Evolutionary conservation across 64 coral and sea anemone genomes (phyloP), one percentile per base, ranked within the genome.

Genomic region (Montipora foliosa): DNA sequence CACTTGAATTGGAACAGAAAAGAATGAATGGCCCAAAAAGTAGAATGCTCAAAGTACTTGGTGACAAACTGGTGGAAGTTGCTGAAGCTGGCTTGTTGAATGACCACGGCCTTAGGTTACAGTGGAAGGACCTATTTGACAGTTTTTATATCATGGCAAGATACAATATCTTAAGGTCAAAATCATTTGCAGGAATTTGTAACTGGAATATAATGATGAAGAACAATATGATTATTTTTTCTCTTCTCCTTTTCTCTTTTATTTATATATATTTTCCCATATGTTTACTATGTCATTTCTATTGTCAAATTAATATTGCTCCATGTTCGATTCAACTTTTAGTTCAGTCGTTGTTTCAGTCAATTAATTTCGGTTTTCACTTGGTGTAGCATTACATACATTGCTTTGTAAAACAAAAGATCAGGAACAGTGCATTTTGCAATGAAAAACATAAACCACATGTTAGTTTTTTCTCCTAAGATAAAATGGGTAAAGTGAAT

Each of bases 61-160:
- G 87, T 13, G 72, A 89, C 12, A 77, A 75, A 7, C 87, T 89
- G 19, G 70, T 89, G 20, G 60, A 89, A 13, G 49, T 89, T 16
- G n/a, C 77, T 53, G 67, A 89, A 68, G 19, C 21, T 4, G 17
- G 3, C 8, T 10, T 89, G 5, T 44, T 49, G 1, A 16, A 29
- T 55, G 87, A 88, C 16, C 24, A 89, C 9, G 57, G 8, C 13
- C 49, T 89, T 3, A 89, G 13, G 8, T 53, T 7, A 37, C 8
- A 12, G 17, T 76, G 72, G 72, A 89, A 19, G 37, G 52, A 7
- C 24, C 57, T 88, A 7, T 89, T 89, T 50, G 24, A 5, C 44
- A 44, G 9, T 13, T 15, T 44, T 24, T n/a, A 76, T 58, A 50
- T 59, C 69, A 16, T 29, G 73, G 75, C 49, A 77, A 75, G 17